Conservation (phyloP, 35 echinoderm and acorn worm species). For the Hemicentrotus pulcherrimus region DNA sequence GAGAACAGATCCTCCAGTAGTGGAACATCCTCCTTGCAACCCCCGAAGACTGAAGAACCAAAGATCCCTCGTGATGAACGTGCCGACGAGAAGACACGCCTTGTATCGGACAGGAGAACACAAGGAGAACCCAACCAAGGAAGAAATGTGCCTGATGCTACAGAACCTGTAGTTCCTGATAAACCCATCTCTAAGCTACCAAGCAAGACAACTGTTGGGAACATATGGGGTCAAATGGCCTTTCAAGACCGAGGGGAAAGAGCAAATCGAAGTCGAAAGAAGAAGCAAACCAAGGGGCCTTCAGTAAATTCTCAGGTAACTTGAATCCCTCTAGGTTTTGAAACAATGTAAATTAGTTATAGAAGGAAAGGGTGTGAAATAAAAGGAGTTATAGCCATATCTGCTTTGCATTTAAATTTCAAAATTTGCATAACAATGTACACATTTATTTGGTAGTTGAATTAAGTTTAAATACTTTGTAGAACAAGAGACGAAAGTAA, state of each 20-base stretch:
- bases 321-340: background rate
- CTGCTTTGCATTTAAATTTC: no score
- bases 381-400: no score
- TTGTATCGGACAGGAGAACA: background rate
- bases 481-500: no score
- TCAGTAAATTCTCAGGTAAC: background rate
- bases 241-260: background rate
- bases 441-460: no score
- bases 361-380: no score
- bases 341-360: no score
- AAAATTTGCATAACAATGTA: no score
- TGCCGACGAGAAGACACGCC: background rate
- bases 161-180: background rate
- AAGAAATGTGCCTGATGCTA: background rate
- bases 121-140: background rate
- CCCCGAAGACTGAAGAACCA: background rate
- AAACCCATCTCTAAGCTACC: background rate
- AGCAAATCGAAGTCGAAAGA: conserved; percentile 7
- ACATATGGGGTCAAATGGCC: conserved; percentile 56
- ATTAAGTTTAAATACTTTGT: no score
- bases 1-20: background rate
- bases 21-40: background rate
- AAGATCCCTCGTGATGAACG: background rate
- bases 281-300: background rate
- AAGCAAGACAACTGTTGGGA: conserved; percentile 30